These are phyloP conservation scores for Matsumyia berberina DNA, from an alignment of 2,888 invertebrate species.

Conservation along the genomic window DNA sequence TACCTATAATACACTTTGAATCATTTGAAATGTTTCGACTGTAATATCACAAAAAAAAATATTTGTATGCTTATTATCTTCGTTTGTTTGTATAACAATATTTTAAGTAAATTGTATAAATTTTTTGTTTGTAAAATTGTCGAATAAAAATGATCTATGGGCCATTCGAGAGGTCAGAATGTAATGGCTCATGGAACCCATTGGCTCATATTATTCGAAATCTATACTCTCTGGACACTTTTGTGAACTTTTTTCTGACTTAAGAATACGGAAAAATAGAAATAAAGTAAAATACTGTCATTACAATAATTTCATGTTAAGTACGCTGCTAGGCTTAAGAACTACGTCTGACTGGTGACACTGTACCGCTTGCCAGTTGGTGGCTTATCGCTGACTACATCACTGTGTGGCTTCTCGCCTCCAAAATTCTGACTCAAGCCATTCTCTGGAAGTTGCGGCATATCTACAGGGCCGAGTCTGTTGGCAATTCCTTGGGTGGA, in stretches of 20 bases:
- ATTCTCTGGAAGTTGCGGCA: conserved; percentile 34
- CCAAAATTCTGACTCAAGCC: conserved; percentile 9
- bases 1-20: neutral
- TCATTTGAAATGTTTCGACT: conserved; percentile 19
- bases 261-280: conserved; percentile 10
- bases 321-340: conserved; percentile 36
- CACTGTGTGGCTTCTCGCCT: conserved; percentile 43
- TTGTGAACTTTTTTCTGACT: conserved; percentile 18
- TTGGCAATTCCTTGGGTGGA: conserved; percentile 86
- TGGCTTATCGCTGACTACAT: conserved; percentile 58
- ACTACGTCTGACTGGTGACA: conserved; percentile 49
- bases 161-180: conserved; percentile 51
- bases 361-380: conserved; percentile 47
- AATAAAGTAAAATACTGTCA: conserved; percentile 55
- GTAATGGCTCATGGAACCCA: conserved; percentile 46
- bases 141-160: conserved; percentile 66
- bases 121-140: conserved; percentile 57
- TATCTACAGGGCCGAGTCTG: neutral
- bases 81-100: conserved; percentile 7
- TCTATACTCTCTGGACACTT: conserved; percentile 68
- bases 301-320: conserved; percentile 36
- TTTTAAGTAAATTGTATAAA: conserved; percentile 18
- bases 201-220: conserved; percentile 69
- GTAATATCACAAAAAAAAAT: conserved; percentile 40
- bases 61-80: neutral